These are phyloP conservation scores for Saccopteryx bilineata DNA, from an alignment of 2,113 vertebrate genomes.

Conservation along the genomic window DNA sequence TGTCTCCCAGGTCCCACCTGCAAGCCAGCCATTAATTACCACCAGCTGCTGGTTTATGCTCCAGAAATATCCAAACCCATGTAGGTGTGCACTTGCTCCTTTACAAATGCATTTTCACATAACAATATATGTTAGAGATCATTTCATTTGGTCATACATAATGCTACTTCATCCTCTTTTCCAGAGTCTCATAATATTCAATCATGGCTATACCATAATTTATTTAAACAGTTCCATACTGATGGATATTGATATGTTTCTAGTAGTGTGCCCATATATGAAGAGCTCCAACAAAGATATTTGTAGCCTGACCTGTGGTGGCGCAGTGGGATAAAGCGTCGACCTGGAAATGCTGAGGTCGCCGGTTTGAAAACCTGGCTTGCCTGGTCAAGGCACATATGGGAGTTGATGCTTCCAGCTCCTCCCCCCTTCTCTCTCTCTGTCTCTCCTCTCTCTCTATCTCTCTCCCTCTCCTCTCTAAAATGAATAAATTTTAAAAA, in stretches of 20 bases:
- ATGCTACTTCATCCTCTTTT: neutral
- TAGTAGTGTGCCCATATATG: neutral
- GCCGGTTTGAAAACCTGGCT: too few species aligned
- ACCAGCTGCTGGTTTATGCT: neutral
- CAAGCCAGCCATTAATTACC: too few species aligned
- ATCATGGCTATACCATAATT: neutral
- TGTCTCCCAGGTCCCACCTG: neutral
- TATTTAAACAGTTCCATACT: neutral
- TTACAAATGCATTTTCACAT: neutral
- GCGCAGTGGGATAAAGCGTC: too few species aligned
- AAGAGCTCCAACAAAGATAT: constrained; percentile 21
- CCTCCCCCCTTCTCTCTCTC: too few species aligned
- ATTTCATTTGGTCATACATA: neutral
- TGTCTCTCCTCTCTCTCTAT: too few species aligned
- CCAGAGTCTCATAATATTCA: neutral
- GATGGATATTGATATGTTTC: neutral
- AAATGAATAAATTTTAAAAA: too few species aligned
- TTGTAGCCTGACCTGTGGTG: too few species aligned
- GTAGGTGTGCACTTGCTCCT: neutral
- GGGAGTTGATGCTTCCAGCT: too few species aligned
- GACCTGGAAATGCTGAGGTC: too few species aligned
- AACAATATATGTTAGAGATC: neutral
- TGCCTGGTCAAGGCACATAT: too few species aligned
- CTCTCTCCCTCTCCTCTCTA: too few species aligned
- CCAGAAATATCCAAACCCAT: neutral